phyloP scores from a whole-genome alignment of 2,797 vertebrate genomes.

The Phoeniculus purpureus region DNA sequence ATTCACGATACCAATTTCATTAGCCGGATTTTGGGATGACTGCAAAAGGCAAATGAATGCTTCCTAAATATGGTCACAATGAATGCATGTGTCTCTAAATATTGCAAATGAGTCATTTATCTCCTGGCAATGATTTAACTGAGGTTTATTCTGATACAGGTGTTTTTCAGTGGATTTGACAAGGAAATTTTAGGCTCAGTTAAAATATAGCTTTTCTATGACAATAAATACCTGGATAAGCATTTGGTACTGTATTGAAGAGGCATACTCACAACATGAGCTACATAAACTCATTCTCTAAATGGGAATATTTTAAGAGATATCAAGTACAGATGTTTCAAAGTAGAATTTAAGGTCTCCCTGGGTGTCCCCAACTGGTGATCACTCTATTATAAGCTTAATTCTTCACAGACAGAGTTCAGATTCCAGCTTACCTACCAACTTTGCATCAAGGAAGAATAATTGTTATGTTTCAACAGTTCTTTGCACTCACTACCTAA shows the following conservation, averaged over 20 bases:
- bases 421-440: constrained; percentile 85
- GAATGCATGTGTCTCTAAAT: background rate
- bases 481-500: constrained; percentile 85
- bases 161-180: background rate
- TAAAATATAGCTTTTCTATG: constrained; percentile 61
- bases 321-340: constrained; percentile 84
- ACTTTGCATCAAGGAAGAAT: constrained; percentile 87
- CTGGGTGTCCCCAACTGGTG: constrained; percentile 80
- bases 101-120: background rate
- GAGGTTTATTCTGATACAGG: background rate
- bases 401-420: constrained; percentile 78
- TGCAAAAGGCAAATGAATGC: background rate
- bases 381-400: constrained; percentile 79
- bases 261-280: constrained; percentile 82
- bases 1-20: background rate
- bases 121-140: constrained; percentile 10
- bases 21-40: background rate
- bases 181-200: constrained; percentile 43
- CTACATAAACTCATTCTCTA: constrained; percentile 85
- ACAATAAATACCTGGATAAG: constrained; percentile 77
- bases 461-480: constrained; percentile 87
- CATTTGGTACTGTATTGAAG: constrained; percentile 77
- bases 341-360: constrained; percentile 84
- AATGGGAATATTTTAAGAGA: constrained; percentile 83
- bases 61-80: background rate